Evolutionary conservation across 2,888 invertebrate species (phyloP).

Genomic region (Hirtodrosophila cameraria): DNA sequence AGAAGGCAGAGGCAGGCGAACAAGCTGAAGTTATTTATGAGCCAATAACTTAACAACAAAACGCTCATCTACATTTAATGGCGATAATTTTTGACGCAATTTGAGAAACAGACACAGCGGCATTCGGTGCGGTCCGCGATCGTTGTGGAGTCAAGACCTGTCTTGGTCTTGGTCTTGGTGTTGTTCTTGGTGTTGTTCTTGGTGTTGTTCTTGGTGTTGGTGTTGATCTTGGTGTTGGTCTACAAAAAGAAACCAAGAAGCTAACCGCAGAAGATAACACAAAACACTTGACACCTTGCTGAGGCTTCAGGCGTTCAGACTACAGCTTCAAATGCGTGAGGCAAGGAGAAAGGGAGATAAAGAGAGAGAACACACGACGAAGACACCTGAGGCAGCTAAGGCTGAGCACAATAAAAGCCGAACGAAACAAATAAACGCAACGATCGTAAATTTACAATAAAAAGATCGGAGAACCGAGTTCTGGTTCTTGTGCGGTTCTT

Average conservation of each 20-base stretch:
- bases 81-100: conserved; percentile 80
- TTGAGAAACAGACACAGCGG: conserved; percentile 66
- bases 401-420: conserved; percentile 42
- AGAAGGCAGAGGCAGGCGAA: not conserved
- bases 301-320: conserved; percentile 39
- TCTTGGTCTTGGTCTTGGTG: not conserved
- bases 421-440: conserved; percentile 52
- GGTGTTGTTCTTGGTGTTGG: not conserved
- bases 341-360: conserved; percentile 29
- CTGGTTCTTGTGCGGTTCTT: not conserved
- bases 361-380: too few species aligned
- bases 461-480: conserved; percentile 28
- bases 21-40: conserved; percentile 62
- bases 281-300: conserved; percentile 73
- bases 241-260: conserved; percentile 58
- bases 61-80: conserved; percentile 81
- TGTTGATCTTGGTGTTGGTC: conserved; percentile 14
- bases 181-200: too few species aligned
- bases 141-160: too few species aligned
- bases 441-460: conserved; percentile 72
- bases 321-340: conserved; percentile 34
- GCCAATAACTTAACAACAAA: conserved; percentile 79
- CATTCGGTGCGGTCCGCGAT: conserved; percentile 14
- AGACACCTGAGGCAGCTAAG: conserved; percentile 26
- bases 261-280: conserved; percentile 68